phyloP scores from a whole-genome alignment of 2,113 vertebrate genomes.

The Silurus asotus region DNA sequence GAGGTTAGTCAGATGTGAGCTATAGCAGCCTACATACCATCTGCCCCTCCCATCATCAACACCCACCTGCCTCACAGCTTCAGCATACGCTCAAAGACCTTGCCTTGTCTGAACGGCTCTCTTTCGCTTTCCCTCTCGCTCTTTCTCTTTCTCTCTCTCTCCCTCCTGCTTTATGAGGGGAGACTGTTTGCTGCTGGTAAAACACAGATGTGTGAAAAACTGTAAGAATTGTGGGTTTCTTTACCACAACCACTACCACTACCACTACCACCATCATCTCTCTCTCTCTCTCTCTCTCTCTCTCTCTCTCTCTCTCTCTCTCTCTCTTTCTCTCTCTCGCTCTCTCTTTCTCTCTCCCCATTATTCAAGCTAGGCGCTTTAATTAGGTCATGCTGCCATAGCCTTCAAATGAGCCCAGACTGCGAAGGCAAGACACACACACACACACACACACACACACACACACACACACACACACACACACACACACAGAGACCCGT shows the following conservation, averaged over 20 bases:
- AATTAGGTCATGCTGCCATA: slow-evolving; percentile 60
- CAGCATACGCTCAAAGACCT: slow-evolving; percentile 22
- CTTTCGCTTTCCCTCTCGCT: slow-evolving; percentile 2
- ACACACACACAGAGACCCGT: slow-evolving; percentile 12
- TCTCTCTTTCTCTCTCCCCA: slow-evolving; percentile 40
- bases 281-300: background rate
- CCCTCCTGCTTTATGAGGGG: background rate
- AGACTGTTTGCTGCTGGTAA: slow-evolving; percentile 34
- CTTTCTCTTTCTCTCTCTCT: background rate
- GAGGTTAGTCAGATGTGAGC: slow-evolving; percentile 44
- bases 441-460: slow-evolving; percentile 22
- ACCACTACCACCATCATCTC: background rate
- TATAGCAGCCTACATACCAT: slow-evolving; percentile 38
- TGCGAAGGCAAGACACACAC: slow-evolving; percentile 32
- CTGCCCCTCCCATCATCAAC: slow-evolving; percentile 28
- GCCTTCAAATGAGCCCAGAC: slow-evolving; percentile 57
- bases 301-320: background rate
- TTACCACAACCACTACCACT: background rate
- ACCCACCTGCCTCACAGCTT: slow-evolving; percentile 23
- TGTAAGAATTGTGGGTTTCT: slow-evolving; percentile 25
- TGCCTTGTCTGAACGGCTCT: slow-evolving; percentile 28
- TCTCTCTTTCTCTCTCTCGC: slow-evolving; percentile 4
- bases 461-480: slow-evolving; percentile 24
- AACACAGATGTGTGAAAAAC: slow-evolving; percentile 10
- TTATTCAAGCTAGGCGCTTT: slow-evolving; percentile 57